Conservation (phyloP, 2,113 vertebrate genomes). For the Chiloscyllium plagiosum region DNA sequence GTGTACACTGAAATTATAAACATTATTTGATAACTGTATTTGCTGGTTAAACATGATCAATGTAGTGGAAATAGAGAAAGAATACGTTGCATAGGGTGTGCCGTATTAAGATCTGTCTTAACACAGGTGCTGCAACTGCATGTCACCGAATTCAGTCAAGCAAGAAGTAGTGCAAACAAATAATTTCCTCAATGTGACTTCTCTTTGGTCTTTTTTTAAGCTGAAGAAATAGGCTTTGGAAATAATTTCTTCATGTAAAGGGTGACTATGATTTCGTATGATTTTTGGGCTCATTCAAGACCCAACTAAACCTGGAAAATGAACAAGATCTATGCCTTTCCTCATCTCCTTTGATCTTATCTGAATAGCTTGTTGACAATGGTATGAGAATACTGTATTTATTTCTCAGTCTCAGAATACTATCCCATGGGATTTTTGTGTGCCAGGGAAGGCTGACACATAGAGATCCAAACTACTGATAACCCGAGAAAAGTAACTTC, state of each 20-base stretch:
- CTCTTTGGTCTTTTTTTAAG: not conserved
- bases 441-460: not conserved
- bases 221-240: not conserved
- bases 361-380: not conserved
- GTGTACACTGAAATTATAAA: not conserved
- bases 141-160: not conserved
- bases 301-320: not conserved
- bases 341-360: not conserved
- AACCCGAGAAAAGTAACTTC: not conserved
- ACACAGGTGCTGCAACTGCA: too few relatives aligned
- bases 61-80: not conserved
- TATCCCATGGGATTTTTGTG: not conserved
- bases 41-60: not conserved
- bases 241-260: not conserved
- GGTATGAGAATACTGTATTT: not conserved
- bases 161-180: not conserved
- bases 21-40: not conserved
- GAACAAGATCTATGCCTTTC: not conserved
- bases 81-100: not conserved
- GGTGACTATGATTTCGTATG: not conserved
- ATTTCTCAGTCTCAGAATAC: not conserved
- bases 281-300: not conserved
- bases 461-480: not conserved
- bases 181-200: not conserved
- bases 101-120: not conserved